Base-by-base conservation (phyloP, 2,797 vertebrate species). In the Mycteria americana region DNA sequence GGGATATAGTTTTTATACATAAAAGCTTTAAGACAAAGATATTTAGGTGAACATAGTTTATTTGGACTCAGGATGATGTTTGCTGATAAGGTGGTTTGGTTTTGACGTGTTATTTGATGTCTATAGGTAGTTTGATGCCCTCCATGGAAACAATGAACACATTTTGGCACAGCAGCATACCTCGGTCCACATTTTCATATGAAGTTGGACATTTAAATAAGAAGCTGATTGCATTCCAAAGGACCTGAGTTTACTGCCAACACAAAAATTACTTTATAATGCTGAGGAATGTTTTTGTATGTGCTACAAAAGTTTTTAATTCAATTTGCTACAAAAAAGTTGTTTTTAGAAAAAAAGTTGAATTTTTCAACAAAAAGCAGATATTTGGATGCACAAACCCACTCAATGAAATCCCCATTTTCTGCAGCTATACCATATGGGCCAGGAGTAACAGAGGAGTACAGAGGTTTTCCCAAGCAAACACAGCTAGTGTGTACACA, bases 21-120 rank as follows among this genome's bases (percentile, higher is more conserved):
- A 96, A 86, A 76, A 95, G 88, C 92, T 96, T 97, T 94, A 94
- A 96, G 94, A 93, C 62, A 91, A 93, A 95, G 86, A 50, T 88
- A 92, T 93, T 95, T 87, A 88, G 72, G 87, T 94, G 92, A 91
- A 92, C 69, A 54, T 67, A 92, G 85, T 95, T 97, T 97, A 87
- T 96, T 96, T 97, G 89, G 69, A 82, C 81, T 94, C 74, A 87
- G 77, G 69, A 33, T 92, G 43, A 68, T 7, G 11, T 95, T 97
- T 96, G 30, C 76, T 95, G 57, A 7, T 54, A 79, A 88, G 53
- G 63, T 33, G 90, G 35, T 24, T 86, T 92, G 63, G 8, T 88
- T 90, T 73, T 35, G 10, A 60, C 74, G 35, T 43, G 11, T 69
- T 88, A 12, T 51, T 92, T 88, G 81, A n/a, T 83, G 60, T 69